A percentile compares a stretch with the other conserved stretches of the same genome.
phyloP scores from a whole-genome alignment of 2,113 vertebrate species.

The Silurus glanis region DNA sequence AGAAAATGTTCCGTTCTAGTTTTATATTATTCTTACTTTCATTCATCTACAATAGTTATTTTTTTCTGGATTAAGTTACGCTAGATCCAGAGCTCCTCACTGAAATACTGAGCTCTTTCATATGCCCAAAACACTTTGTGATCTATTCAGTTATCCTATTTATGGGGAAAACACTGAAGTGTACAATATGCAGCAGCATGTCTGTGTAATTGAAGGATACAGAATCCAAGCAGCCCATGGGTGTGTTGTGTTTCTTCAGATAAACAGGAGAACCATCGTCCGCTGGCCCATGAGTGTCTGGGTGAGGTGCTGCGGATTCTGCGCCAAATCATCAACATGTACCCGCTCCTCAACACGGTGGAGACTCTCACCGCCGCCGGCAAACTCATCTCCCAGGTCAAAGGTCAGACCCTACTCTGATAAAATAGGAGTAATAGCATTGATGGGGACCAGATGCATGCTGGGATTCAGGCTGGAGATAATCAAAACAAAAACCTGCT shows the following conservation, averaged over 20 bases:
- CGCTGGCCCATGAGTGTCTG: constrained; percentile 85
- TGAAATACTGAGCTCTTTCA: background rate
- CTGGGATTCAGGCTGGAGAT: background rate
- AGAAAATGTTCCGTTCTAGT: too few relatives aligned
- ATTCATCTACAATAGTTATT: background rate
- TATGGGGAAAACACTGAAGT: background rate
- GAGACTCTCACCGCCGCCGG: constrained; percentile 91
- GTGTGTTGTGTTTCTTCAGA: constrained; percentile 69
- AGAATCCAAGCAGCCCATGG: background rate
- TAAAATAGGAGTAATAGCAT: too few relatives aligned
- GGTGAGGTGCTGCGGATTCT: constrained; percentile 87
- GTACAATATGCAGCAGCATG: background rate
- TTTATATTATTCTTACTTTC: background rate
- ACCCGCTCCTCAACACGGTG: constrained; percentile 92
- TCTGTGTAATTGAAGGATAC: background rate
- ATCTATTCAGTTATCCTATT: background rate
- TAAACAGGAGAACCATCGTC: constrained; percentile 78
- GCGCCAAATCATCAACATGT: constrained; percentile 86
- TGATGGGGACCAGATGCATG: background rate
- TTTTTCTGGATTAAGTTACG: background rate
- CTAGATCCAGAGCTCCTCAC: background rate
- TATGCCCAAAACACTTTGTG: background rate
- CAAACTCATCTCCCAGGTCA: constrained; percentile 92
- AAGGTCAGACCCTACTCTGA: constrained; percentile 73
- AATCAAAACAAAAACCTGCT: background rate